Evolutionary conservation across 2,113 vertebrate species (phyloP).

Genomic region (Osmerus eperlanus): DNA sequence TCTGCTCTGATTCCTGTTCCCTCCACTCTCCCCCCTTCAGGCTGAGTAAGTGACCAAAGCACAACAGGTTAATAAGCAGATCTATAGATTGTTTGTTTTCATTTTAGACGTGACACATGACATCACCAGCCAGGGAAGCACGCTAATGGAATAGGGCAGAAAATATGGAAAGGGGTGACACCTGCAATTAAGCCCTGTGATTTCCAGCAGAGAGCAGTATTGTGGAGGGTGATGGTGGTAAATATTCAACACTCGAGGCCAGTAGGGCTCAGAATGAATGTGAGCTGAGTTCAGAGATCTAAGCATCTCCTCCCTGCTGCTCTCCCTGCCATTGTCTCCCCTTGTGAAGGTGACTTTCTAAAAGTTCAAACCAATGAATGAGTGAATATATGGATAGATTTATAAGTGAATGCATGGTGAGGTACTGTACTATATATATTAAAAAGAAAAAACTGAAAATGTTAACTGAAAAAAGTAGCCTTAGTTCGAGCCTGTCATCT

Average conservation of each 20-base stretch:
- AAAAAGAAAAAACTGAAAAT: no score
- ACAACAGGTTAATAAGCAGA: conserved; percentile 62
- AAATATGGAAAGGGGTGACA: conserved; percentile 55
- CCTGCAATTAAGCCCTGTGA: conserved; percentile 59
- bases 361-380: not conserved
- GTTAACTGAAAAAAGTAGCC: no score
- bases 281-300: not conserved
- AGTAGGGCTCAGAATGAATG: conserved; percentile 21
- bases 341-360: not conserved
- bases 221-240: conserved; percentile 33
- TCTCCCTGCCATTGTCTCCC: not conserved
- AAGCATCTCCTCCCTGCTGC: conserved; percentile 8
- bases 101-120: conserved; percentile 58
- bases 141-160: conserved; percentile 52
- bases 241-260: conserved; percentile 34
- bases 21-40: not conserved
- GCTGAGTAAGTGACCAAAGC: conserved; percentile 53
- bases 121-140: conserved; percentile 53
- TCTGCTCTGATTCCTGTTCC: not conserved
- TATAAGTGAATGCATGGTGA: no score
- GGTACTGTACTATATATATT: no score
- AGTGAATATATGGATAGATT: no score
- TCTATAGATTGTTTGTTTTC: conserved; percentile 58
- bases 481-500: no score
- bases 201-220: conserved; percentile 40